These are phyloP conservation scores for Podocnemis expansa DNA, from an alignment of 2,113 vertebrate species.

Conservation along the genomic window DNA sequence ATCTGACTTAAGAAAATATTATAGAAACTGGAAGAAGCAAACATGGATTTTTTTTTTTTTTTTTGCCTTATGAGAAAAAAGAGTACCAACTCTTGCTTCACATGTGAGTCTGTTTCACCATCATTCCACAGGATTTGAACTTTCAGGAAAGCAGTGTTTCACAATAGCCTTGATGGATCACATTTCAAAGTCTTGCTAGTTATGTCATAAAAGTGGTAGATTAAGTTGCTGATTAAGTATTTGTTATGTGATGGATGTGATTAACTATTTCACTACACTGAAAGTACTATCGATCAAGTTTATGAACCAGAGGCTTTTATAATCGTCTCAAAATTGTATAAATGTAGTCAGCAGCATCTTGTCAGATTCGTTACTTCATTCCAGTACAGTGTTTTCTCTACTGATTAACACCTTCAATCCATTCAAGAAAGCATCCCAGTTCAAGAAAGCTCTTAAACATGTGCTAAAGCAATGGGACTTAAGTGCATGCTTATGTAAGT, in stretches of 20 bases:
- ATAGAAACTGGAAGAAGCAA: conserved; percentile 8
- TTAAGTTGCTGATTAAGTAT: background rate
- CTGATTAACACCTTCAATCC: background rate
- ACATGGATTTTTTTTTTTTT: background rate
- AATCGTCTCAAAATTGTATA: background rate
- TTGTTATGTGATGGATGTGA: background rate
- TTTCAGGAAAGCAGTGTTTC: background rate
- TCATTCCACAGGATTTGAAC: background rate
- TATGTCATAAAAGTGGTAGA: background rate
- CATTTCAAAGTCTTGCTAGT: background rate
- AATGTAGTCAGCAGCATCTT: background rate
- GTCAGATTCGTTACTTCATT: background rate
- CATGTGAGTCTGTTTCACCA: background rate
- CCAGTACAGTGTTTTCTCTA: background rate
- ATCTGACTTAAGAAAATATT: conserved; percentile 21
- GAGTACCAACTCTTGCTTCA: conserved; percentile 9
- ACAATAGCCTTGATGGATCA: background rate
- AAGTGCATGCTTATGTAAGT: background rate
- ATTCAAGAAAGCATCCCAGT: background rate
- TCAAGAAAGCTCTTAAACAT: background rate
- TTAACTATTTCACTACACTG: background rate
- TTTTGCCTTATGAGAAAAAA: background rate
- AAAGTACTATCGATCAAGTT: background rate
- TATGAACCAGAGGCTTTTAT: background rate
- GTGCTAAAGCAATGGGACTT: background rate